These are phyloP conservation scores for Enteromius treurensis DNA, from an alignment of 2,797 vertebrate genomes.

Conservation along the genomic window DNA sequence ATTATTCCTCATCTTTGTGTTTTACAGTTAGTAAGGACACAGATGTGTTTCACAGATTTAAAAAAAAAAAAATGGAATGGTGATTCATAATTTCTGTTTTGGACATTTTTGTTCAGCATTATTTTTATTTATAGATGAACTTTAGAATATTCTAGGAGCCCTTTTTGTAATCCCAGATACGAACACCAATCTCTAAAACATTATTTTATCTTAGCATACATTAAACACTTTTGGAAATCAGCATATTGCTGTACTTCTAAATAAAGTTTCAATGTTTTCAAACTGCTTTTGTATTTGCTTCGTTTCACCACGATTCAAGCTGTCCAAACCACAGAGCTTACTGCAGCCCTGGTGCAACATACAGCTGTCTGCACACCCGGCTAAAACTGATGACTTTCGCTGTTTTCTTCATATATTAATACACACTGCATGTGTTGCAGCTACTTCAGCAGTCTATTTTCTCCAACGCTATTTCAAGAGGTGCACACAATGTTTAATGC, in stretches of 20 bases:
- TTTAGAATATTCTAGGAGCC: neutral
- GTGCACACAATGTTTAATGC: conserved; percentile 37
- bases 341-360: conserved; percentile 8
- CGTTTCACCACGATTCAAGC: conserved; percentile 49
- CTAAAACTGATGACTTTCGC: conserved; percentile 69
- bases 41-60: neutral
- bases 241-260: conserved; percentile 16
- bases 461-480: conserved; percentile 67
- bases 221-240: neutral
- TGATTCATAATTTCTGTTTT: neutral
- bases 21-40: neutral
- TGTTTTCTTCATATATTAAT: conserved; percentile 76
- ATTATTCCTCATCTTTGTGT: neutral
- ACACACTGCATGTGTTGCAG: conserved; percentile 64
- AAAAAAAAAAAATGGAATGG: neutral
- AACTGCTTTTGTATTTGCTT: conserved; percentile 37
- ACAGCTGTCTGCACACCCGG: conserved; percentile 52
- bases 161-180: neutral
- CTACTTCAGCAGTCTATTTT: conserved; percentile 65
- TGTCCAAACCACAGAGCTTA: conserved; percentile 47
- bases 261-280: conserved; percentile 34
- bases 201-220: neutral
- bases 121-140: neutral
- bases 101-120: neutral
- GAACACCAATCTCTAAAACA: neutral